A percentile compares a stretch with the other conserved stretches of the same genome.
These are phyloP conservation scores for Drosophila pseudotalamancana DNA, from an alignment of 2,888 invertebrate genomes.

Conservation along the genomic window DNA sequence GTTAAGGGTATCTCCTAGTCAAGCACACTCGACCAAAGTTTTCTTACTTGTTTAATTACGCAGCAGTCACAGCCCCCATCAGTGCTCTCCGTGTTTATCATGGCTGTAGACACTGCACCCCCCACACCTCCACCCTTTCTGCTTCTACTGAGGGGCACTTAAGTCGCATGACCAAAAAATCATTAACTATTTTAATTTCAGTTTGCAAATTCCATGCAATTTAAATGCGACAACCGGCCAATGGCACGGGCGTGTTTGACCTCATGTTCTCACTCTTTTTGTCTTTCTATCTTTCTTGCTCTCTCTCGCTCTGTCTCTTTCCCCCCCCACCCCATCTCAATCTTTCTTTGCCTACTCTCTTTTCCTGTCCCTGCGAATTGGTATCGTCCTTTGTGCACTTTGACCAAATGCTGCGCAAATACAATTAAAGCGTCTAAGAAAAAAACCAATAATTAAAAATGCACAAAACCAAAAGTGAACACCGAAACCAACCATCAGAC, in stretches of 20 bases:
- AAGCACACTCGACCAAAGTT: too few species aligned
- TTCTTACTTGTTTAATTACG: conserved; percentile 73
- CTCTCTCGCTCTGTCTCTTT: neutral
- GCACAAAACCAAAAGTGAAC: conserved; percentile 71
- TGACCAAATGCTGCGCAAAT: conserved; percentile 73
- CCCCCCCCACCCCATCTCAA: neutral
- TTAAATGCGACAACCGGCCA: conserved; percentile 59
- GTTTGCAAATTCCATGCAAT: conserved; percentile 78
- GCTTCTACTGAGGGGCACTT: conserved; percentile 60
- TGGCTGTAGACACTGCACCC: too few species aligned
- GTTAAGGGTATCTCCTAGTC: too few species aligned
- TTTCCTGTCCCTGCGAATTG: conserved; percentile 8
- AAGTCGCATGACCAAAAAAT: conserved; percentile 76
- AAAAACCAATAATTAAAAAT: conserved; percentile 79
- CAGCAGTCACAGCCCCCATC: conserved; percentile 32
- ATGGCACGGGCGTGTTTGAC: conserved; percentile 54
- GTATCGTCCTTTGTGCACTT: conserved; percentile 44
- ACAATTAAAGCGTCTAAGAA: conserved; percentile 77
- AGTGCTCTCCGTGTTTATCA: too few species aligned
- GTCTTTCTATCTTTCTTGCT: neutral
- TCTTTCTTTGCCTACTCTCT: neutral
- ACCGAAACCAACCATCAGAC: conserved; percentile 1
- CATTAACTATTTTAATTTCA: conserved; percentile 79
- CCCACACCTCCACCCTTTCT: neutral
- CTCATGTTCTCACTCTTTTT: neutral